Conservation (phyloP, 2,113 vertebrate genomes). For the Sterna hirundo region DNA sequence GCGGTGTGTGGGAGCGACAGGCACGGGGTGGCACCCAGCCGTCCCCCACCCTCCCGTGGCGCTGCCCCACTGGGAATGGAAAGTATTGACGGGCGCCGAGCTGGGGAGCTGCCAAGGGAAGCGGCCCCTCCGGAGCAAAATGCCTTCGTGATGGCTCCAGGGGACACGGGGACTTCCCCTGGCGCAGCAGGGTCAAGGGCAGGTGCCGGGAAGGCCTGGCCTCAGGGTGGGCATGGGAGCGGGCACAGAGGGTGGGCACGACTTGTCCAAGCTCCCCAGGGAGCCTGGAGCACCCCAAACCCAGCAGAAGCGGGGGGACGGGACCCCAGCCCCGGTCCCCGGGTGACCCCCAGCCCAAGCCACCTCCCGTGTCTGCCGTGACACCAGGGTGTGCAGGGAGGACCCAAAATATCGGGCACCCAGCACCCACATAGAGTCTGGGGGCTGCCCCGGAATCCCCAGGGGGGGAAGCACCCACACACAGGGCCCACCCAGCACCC, state of each 20-base stretch:
- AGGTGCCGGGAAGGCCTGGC: background rate
- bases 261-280: background rate
- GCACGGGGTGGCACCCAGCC: background rate
- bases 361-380: accelerated
- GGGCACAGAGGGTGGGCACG: background rate
- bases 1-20: accelerated
- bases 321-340: accelerated
- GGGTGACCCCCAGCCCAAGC: accelerated
- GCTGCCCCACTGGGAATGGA: constrained; percentile 25
- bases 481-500: background rate
- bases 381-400: background rate
- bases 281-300: background rate
- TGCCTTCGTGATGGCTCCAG: background rate
- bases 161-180: constrained; percentile 1
- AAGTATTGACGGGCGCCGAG: background rate
- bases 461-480: too few species aligned
- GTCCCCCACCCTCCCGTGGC: background rate
- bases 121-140: background rate
- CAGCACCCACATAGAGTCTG: background rate
- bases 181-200: background rate
- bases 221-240: background rate
- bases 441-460: background rate
- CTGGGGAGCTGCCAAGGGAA: constrained; percentile 5
- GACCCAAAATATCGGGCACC: background rate
- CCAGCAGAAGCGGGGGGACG: accelerated